Conservation (phyloP, 2,797 vertebrate genomes). For the Fringilla coelebs region DNA sequence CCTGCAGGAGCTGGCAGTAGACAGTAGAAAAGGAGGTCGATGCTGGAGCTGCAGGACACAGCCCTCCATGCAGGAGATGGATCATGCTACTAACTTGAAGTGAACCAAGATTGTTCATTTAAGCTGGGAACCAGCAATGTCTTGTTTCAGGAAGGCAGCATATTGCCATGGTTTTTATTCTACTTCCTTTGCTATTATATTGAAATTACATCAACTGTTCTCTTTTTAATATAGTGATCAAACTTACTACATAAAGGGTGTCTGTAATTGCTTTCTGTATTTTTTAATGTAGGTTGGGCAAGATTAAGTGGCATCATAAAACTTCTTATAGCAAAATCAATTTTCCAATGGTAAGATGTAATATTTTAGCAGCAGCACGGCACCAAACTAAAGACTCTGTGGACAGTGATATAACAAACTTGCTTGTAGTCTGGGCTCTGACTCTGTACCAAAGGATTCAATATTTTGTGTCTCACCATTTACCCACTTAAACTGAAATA, state of each 20-base stretch:
- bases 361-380: constrained; percentile 52
- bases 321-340: constrained; percentile 69
- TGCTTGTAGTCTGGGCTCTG: constrained; percentile 3
- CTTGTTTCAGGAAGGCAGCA: constrained; percentile 36
- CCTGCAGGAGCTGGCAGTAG: background rate
- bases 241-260: constrained; percentile 52
- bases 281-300: constrained; percentile 58
- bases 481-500: constrained; percentile 8
- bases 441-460: background rate
- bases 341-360: constrained; percentile 65
- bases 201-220: constrained; percentile 44
- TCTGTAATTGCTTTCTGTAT: constrained; percentile 60
- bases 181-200: constrained; percentile 11
- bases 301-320: constrained; percentile 67
- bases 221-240: constrained; percentile 70
- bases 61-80: constrained; percentile 19
- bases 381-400: constrained; percentile 35
- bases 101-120: constrained; percentile 51
- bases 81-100: constrained; percentile 21
- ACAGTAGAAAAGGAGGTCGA: constrained; percentile 25
- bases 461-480: background rate
- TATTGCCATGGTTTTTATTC: constrained; percentile 3
- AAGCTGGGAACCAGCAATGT: constrained; percentile 17
- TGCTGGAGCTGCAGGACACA: constrained; percentile 27
- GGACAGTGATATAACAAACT: constrained; percentile 23